phyloP scores from a whole-genome alignment of 2,113 vertebrate genomes.

The Otolemur garnettii region DNA sequence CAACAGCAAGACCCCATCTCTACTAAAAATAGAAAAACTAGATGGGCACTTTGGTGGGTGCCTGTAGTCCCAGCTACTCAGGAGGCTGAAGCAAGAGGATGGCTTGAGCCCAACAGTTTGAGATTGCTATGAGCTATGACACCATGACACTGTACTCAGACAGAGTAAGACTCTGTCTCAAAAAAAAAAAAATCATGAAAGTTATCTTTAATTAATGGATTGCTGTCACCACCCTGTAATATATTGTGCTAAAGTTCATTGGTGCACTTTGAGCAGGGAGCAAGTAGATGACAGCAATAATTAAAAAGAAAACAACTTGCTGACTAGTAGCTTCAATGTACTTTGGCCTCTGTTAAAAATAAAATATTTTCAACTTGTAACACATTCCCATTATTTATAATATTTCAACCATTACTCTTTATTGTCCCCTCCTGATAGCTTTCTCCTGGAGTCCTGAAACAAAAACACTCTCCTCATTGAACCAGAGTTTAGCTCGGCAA shows the following conservation, averaged over 20 bases:
- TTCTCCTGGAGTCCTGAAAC: not conserved
- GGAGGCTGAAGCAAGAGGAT: no score
- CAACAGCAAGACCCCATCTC: no score
- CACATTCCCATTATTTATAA: not conserved
- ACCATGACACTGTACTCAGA: no score
- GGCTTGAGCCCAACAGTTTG: no score
- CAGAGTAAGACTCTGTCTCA: no score
- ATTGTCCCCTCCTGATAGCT: not conserved
- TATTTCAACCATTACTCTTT: not conserved
- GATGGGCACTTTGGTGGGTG: no score
- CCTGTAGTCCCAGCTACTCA: no score
- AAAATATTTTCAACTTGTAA: slow-evolving; percentile 48
- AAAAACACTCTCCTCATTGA: not conserved
- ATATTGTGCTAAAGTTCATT: slow-evolving; percentile 61
- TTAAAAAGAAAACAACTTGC: slow-evolving; percentile 70
- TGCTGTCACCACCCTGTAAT: slow-evolving; percentile 44
- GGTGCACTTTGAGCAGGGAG: slow-evolving; percentile 33
- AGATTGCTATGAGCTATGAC: no score
- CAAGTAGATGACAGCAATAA: slow-evolving; percentile 55
- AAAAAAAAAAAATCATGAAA: not conserved
- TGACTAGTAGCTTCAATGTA: slow-evolving; percentile 66
- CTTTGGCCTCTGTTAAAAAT: slow-evolving; percentile 77
- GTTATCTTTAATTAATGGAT: slow-evolving; percentile 29
- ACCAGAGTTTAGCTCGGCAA: not conserved
- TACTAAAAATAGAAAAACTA: no score